Evolutionary conservation across 2,797 vertebrate species (phyloP), one percentile per base, ranked within the genome.

Genomic region (Muscicapa comitata): DNA sequence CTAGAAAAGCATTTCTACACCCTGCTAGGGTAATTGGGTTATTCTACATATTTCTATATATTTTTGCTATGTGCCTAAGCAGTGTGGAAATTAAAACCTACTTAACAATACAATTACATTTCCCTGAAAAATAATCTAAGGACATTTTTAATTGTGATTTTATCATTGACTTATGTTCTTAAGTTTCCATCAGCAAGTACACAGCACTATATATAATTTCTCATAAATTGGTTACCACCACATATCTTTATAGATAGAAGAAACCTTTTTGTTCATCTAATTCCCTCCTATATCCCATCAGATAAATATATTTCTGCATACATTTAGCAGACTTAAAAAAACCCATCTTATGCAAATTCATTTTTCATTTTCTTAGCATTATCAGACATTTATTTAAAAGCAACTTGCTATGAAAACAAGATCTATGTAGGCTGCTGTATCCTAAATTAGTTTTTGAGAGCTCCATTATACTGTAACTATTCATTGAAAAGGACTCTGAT

Each of bases 401-500:
- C 19, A 90, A 33, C 77, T 74, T 71, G 72, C 76, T 87, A 33
- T 61, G 86, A 95, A 96, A 96, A 93, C 75, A 95, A 92, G 77
- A 82, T 90, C 67, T 83, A 25, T 71, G 74, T 67, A 78, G 58
- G 53, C 70, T 90, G 47, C 20, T 80, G 23, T 81, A 65, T 72
- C 83, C 80, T 87, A 94, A 92, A 92, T 95, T 93, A 82, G 67
- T 74, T 94, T 94, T 82, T 70, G 43, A 94, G 91, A 86, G 17
- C 29, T 74, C 21, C 28, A 65, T 94, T 94, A 79, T 76, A 55
- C 43, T 24, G 28, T 55, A 79, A 61, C 38, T 77, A n/a, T 88
- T 80, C 71, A 75, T 55, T 72, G 87, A 83, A 94, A 76, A 86
- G 54, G 45, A 35, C 61, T 90, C 76, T 95, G 92, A 95, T 78